Percentiles rank a stretch among this genome's conserved stretches.
Conservation (phyloP, 2,113 vertebrate species). For the Rhea pennata region DNA sequence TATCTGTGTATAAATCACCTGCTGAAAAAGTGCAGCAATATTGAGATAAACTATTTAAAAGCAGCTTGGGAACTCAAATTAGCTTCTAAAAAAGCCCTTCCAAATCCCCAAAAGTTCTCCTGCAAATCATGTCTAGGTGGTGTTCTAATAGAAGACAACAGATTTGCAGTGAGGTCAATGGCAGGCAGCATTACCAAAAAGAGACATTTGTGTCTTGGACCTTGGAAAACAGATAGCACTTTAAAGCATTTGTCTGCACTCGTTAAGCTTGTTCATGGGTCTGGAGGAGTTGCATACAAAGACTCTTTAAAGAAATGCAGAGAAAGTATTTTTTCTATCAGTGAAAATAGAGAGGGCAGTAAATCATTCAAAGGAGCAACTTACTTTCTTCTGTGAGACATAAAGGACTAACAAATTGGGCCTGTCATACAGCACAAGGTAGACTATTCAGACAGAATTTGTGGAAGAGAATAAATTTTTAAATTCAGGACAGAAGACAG, state of each 20-base stretch:
- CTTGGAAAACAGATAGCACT: constrained; percentile 65
- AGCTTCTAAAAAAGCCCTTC: not conserved
- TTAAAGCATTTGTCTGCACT: constrained; percentile 66
- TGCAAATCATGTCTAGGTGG: constrained; percentile 16
- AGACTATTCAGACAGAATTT: not conserved
- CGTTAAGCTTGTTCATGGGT: constrained; percentile 45
- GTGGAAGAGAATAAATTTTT: not conserved
- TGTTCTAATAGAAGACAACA: not conserved
- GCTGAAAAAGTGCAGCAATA: not conserved
- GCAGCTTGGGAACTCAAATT: not conserved
- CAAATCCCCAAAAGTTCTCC: fast-evolving
- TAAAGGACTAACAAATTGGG: not conserved
- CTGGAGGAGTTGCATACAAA: constrained; percentile 67
- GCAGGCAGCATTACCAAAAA: constrained; percentile 68
- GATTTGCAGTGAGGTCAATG: constrained; percentile 42
- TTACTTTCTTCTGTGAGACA: not conserved
- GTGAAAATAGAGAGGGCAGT: not conserved
- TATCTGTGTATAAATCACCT: not conserved
- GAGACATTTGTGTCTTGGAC: constrained; percentile 75
- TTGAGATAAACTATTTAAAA: not conserved
- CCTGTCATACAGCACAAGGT: not conserved
- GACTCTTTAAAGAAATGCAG: constrained; percentile 46
- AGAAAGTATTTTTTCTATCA: constrained; percentile 22
- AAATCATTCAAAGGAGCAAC: constrained; percentile 4
- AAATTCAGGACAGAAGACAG: constrained; percentile 11